Percentiles rank a stretch among this genome's conserved stretches.
These are phyloP conservation scores for Eupeodes corollae DNA, from an alignment of 1,140 invertebrate species.

Conservation along the genomic window DNA sequence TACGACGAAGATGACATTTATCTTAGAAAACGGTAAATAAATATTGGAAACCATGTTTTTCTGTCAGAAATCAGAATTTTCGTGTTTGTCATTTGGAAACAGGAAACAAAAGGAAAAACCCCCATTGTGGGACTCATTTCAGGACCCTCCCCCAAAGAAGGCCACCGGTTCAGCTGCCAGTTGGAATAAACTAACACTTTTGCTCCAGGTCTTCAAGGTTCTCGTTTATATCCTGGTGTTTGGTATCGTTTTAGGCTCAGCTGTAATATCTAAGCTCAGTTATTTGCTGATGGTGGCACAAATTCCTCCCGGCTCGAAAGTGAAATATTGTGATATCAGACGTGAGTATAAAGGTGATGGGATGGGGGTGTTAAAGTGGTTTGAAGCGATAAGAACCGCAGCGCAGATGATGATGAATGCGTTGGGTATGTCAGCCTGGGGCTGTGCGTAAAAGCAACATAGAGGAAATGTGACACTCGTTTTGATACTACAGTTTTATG, in stretches of 20 bases:
- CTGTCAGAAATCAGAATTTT: too few species aligned
- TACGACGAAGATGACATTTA: too few species aligned
- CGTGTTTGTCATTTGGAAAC: too few species aligned
- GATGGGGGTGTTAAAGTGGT: too few species aligned
- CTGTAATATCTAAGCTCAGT: conserved; percentile 70
- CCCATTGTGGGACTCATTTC: conserved; percentile 27
- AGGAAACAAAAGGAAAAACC: conserved; percentile 9
- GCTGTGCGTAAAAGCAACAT: too few species aligned
- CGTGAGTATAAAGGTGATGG: conserved; percentile 15
- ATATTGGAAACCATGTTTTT: too few species aligned
- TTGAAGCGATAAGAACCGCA: not conserved
- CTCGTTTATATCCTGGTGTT: conserved; percentile 73
- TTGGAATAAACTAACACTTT: conserved; percentile 70
- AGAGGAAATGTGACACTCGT: not conserved
- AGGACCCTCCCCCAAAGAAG: conserved; percentile 71
- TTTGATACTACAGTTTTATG: not conserved
- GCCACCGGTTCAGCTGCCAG: conserved; percentile 77
- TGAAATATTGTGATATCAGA: conserved; percentile 61
- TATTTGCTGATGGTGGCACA: conserved; percentile 87
- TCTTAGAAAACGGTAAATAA: too few species aligned
- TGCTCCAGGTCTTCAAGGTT: conserved; percentile 72
- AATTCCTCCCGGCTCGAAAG: conserved; percentile 52
- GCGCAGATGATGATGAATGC: too few species aligned
- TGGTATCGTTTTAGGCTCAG: conserved; percentile 61
- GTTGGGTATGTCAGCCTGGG: too few species aligned